Evolutionary conservation across 2,113 vertebrate species (phyloP), one percentile per base, ranked within the genome.

Genomic region (Eulemur rufifrons): DNA sequence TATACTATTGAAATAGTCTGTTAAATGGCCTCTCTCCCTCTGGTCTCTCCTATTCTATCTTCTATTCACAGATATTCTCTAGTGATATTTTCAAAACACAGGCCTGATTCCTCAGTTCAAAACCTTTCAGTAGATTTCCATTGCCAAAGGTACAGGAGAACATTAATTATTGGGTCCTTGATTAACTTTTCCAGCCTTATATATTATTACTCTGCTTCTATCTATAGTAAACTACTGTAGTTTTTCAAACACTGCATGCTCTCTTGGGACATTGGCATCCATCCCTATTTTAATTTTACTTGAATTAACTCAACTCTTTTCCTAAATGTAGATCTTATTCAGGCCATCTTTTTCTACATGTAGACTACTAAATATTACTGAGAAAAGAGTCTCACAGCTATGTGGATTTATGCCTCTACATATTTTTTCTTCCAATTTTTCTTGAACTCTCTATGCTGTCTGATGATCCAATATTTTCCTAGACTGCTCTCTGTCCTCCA

Each of bases 31-130:
- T 74, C 56, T 80, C 9, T 78, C 10, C 61, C n/a, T 92, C 37
- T 32, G 8, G 42, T 64, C 37, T 91, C 37, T 78, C 37, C 25
- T 47, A 52, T 50, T 86, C 29, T 1, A 12, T 6, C 17, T 11
- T 94, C 61, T 63, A 63, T 63, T 63, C 4, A 23, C 47, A 77
- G 14, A 59, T 94, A 63, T 74, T 94, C 23, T 61, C 10, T 82
- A 83, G n/a, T 39, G 21, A 88, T 93, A 34, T 81, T 96, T 88
- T 91, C 52, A 91, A 96, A 92, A 56, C 20, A 66, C 29, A 77
- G 27, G 7, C 81, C 50, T 42, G 27, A 94, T 86, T 73, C 25
- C 20, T 47, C 29, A 83, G 21, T 32, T 94, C 45, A 82, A 63
- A 89, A 86, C 1, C 20, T 29, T 95, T 61, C 64, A 88, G 0